Evolutionary conservation across 2,113 vertebrate genomes (phyloP).

Genomic region (Fulica atra): DNA sequence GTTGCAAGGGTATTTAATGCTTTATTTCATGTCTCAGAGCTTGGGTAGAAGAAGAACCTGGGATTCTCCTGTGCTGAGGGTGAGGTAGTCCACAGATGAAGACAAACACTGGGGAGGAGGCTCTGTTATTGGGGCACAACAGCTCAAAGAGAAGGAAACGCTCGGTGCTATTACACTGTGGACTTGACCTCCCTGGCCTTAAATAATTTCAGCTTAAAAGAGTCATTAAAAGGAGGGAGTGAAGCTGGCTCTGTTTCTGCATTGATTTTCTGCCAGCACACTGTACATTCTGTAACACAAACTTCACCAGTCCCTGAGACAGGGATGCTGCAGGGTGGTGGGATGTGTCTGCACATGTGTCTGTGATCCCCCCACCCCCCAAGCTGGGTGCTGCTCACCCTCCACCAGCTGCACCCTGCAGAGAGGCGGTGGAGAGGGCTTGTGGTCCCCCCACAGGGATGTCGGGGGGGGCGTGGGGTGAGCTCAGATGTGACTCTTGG

Average conservation of each 20-base stretch:
- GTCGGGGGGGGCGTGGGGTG: fast-evolving
- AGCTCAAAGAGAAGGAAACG: neutral
- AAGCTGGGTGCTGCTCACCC: neutral
- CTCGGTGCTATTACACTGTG: neutral
- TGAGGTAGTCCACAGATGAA: neutral
- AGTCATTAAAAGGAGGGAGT: conserved; percentile 11
- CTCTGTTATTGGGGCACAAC: neutral
- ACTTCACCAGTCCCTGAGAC: neutral
- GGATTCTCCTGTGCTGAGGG: neutral
- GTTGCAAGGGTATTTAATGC: neutral
- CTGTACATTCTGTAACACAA: neutral
- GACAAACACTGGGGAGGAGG: neutral
- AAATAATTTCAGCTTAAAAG: conserved; percentile 64
- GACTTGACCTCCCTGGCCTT: conserved; percentile 25
- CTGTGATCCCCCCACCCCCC: too few relatives aligned
- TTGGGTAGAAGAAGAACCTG: neutral
- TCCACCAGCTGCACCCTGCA: fast-evolving
- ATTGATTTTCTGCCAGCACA: conserved; percentile 50
- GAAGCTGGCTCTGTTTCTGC: conserved; percentile 22
- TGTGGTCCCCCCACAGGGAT: neutral
- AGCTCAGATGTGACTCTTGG: neutral
- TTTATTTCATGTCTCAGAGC: neutral
- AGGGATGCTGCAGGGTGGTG: fast-evolving
- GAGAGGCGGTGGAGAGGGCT: neutral
- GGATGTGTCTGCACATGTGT: too few relatives aligned